phyloP scores from a whole-genome alignment of 2,113 vertebrate genomes.

The Stigmatopora argus region DNA sequence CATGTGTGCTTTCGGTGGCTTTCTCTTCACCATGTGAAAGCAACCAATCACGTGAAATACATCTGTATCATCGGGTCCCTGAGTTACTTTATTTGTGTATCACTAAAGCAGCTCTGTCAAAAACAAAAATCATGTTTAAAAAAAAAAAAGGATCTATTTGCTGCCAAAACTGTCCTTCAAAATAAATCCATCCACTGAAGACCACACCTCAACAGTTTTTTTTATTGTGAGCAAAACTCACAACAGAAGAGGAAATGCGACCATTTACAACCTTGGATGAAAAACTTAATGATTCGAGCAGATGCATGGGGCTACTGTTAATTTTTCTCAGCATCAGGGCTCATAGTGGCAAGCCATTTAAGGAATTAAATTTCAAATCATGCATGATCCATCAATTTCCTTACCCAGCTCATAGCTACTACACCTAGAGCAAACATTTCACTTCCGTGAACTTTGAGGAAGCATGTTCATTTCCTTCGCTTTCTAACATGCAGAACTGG shows the following conservation, averaged over 20 bases:
- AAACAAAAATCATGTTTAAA: background rate
- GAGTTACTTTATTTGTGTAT: background rate
- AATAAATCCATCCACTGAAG: background rate
- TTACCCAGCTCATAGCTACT: background rate
- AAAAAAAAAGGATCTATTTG: background rate
- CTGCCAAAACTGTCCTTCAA: background rate
- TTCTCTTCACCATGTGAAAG: background rate
- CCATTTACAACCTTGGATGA: background rate
- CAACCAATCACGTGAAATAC: background rate
- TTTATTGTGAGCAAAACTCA: background rate
- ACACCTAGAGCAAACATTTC: too few species aligned
- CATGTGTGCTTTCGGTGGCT: slow-evolving; percentile 4
- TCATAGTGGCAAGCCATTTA: background rate
- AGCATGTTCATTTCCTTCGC: background rate
- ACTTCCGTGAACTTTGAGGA: too few species aligned
- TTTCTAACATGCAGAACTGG: background rate
- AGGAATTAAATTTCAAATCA: background rate
- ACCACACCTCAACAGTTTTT: background rate
- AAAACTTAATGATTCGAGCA: background rate
- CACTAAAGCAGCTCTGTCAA: background rate
- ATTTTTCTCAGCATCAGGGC: background rate
- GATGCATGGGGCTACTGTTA: background rate
- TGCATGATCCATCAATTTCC: background rate
- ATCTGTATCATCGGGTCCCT: background rate
- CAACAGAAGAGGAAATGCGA: background rate